phyloP scores from a whole-genome alignment of 1,140 invertebrate genomes.

The Lerema accius region DNA sequence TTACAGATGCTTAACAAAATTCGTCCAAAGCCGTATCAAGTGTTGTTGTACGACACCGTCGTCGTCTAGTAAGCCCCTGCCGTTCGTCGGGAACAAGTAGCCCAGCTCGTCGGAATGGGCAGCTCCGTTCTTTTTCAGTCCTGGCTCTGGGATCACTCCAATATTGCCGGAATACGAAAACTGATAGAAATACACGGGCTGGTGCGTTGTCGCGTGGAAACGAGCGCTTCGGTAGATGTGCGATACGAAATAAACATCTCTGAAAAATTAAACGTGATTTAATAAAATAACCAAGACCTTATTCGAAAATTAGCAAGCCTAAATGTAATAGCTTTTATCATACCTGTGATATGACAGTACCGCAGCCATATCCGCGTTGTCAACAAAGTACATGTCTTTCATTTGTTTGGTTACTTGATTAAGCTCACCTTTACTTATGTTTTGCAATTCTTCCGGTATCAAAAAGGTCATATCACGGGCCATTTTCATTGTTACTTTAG shows the following conservation, averaged over 20 bases:
- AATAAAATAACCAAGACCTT: no score
- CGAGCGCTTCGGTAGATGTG: constrained; percentile 61
- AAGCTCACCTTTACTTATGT: constrained; percentile 49
- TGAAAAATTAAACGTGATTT: no score
- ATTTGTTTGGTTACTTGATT: constrained; percentile 50
- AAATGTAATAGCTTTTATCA: not conserved
- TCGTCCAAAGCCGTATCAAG: constrained; percentile 59
- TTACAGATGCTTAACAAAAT: constrained; percentile 73
- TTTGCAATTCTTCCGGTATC: constrained; percentile 62
- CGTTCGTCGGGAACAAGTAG: constrained; percentile 57
- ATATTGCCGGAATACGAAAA: constrained; percentile 56
- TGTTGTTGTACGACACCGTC: constrained; percentile 54
- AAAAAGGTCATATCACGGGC: constrained; percentile 46
- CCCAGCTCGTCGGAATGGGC: constrained; percentile 71
- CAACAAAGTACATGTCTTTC: constrained; percentile 61
- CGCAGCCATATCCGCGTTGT: constrained; percentile 48
- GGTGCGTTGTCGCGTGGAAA: constrained; percentile 44
- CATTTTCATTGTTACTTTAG: constrained; percentile 43
- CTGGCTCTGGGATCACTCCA: constrained; percentile 53
- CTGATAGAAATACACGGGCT: constrained; percentile 64
- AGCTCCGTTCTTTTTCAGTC: constrained; percentile 54
- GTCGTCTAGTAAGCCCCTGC: constrained; percentile 46
- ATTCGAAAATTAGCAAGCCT: no score
- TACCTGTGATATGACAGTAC: constrained; percentile 66
- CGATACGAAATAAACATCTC: constrained; percentile 65